Evolutionary conservation across 1,140 invertebrate genomes (phyloP).

Genomic region (Cecropterus lyciades): DNA sequence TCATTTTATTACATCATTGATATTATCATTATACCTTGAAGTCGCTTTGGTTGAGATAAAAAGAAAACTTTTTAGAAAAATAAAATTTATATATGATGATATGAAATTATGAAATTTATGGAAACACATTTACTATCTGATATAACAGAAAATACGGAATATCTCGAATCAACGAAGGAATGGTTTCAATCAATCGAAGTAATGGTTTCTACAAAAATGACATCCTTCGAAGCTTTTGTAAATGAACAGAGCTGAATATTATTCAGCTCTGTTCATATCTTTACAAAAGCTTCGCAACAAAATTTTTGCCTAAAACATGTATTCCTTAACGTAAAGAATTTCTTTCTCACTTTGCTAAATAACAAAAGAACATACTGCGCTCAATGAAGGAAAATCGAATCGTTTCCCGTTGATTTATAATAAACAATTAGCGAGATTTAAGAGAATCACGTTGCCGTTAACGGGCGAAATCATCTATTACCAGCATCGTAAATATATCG

Average conservation of each 20-base stretch:
- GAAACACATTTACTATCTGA: no score
- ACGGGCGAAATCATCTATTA: constrained; percentile 52
- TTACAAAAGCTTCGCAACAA: no score
- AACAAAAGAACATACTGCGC: constrained; percentile 7
- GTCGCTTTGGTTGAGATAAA: background rate
- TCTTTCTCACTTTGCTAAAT: background rate
- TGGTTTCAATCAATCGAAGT: no score
- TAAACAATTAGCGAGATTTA: constrained; percentile 63
- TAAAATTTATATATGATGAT: no score
- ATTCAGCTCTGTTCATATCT: no score
- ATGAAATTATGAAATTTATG: no score
- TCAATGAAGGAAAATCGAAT: constrained; percentile 7
- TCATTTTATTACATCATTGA: constrained; percentile 17
- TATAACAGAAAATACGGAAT: no score
- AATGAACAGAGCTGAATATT: no score
- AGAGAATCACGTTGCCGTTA: constrained; percentile 58
- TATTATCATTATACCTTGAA: background rate
- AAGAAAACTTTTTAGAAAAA: no score
- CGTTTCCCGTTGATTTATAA: constrained; percentile 26
- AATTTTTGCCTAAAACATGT: background rate
- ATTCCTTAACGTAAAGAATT: background rate
- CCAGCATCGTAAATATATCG: constrained; percentile 56
- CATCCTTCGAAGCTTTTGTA: no score
- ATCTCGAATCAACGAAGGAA: no score
- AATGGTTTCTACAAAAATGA: no score